Evolutionary conservation across 2,888 invertebrate species (phyloP), one percentile per base, ranked within the genome.

Genomic region (Sylvicola cinctus): DNA sequence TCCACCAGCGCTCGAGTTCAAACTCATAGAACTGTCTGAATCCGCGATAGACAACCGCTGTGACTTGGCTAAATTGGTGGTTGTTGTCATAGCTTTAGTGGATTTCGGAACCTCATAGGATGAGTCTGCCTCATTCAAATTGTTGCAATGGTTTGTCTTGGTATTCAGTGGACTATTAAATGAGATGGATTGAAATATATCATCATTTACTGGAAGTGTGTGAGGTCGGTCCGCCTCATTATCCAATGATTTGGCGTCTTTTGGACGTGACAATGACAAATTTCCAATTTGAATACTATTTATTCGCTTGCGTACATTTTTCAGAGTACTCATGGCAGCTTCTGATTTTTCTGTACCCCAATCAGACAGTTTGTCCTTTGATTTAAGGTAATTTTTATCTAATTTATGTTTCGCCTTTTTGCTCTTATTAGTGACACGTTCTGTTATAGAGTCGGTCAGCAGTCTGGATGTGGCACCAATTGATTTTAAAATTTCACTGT

Each of bases 391-490:
- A 38, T 57, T 56, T 41, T 49, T 52, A 36, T 56, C 54, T 16
- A 58, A 36, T n/a, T 52, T 51, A 36, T 53, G 49, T 40, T 49
- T 54, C 14, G 55, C 55, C 8, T 49, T 54, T 38, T 51, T 54
- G 2, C 54, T 56, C 36, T 47, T 52, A 36, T 46, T 43, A 4
- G 49, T 48, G n/a, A 58, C 48, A 5, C 58, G 50, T 40, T 58
- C 58, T 4, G 52, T 47, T 35, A 58, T 52, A 3, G 58, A 49
- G 44, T 56, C 56, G 31, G 52, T 50, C 11, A 58, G 43, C 13
- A 53, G 42, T 38, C 52, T 56, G 4, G 58, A 57, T 3, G 58
- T 55, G 28, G 44, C 47, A 23, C 58, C 57, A 40, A 58, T 40
- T 2, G 56, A 51, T 36, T 58, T 57, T 11, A 58, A 39, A 1